phyloP scores from a whole-genome alignment of 53 echinoderm and acorn worm genomes.

The Holothuria scabra region DNA sequence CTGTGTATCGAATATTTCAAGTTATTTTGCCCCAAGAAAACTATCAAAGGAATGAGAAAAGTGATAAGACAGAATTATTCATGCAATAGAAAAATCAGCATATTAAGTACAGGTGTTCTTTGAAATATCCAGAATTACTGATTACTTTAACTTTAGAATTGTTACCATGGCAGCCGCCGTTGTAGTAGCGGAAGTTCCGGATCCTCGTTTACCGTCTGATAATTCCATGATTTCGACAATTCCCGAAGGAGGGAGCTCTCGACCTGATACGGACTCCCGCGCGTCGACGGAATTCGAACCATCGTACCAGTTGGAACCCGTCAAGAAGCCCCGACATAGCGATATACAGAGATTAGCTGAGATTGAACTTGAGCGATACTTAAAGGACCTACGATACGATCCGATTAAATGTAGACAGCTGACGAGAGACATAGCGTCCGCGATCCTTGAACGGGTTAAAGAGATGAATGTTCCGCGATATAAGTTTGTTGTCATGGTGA shows the following conservation, averaged over 20 bases:
- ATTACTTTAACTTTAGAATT: neutral
- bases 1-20: no score
- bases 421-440: constrained; percentile 68
- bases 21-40: no score
- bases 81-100: no score
- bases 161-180: constrained; percentile 6
- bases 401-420: constrained; percentile 70
- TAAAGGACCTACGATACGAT: constrained; percentile 67
- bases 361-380: constrained; percentile 47
- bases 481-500: constrained; percentile 81
- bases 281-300: constrained; percentile 74
- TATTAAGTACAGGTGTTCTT: no score
- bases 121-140: no score
- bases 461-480: constrained; percentile 67
- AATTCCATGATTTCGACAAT: constrained; percentile 3
- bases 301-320: constrained; percentile 77
- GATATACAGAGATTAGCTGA: constrained; percentile 61
- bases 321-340: constrained; percentile 62
- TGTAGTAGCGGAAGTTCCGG: neutral
- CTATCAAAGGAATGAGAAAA: no score
- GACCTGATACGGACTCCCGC: constrained; percentile 39
- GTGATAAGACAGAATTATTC: no score
- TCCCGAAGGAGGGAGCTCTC: constrained; percentile 7
- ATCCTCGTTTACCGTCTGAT: neutral
- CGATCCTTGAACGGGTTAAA: constrained; percentile 73